Percentiles rank a stretch among this genome's conserved stretches.
Conservation (phyloP, 2,797 vertebrate species). For the Hipposideros larvatus region DNA sequence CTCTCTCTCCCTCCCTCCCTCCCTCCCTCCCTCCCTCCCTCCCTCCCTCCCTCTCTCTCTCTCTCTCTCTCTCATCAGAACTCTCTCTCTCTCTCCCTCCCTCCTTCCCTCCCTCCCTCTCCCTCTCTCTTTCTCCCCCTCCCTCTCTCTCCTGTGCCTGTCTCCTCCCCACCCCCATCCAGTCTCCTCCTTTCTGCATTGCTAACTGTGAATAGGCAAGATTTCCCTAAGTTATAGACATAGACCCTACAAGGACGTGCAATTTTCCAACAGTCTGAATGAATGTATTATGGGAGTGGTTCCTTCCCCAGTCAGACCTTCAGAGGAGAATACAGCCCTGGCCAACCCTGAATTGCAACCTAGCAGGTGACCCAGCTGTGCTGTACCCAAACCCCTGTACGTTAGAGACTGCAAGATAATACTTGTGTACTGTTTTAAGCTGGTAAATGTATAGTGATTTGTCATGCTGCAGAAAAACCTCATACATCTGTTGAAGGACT, state of each 20-base stretch:
- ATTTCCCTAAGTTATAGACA: too few species aligned
- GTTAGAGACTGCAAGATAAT: too few species aligned
- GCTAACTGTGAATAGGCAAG: neutral
- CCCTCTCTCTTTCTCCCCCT: too few species aligned
- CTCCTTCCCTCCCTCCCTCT: too few species aligned
- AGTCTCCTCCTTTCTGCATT: neutral
- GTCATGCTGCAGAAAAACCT: neutral
- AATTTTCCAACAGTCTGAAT: neutral
- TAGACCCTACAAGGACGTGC: too few species aligned
- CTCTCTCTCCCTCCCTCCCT: neutral
- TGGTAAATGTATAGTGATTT: too few species aligned
- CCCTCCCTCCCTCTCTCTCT: fast-evolving
- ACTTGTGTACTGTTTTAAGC: neutral
- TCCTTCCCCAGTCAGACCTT: neutral
- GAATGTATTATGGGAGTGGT: neutral
- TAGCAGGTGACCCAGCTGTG: neutral
- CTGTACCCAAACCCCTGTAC: neutral
- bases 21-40: too few species aligned
- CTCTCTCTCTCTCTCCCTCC: too few species aligned
- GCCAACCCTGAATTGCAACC: too few species aligned
- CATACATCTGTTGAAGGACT: neutral
- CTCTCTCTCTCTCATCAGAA: too few species aligned
- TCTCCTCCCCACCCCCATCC: too few species aligned
- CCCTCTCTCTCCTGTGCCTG: too few species aligned
- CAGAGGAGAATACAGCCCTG: neutral